phyloP scores from a whole-genome alignment of 2,888 invertebrate genomes.

The Siphonodentalium dalli region DNA sequence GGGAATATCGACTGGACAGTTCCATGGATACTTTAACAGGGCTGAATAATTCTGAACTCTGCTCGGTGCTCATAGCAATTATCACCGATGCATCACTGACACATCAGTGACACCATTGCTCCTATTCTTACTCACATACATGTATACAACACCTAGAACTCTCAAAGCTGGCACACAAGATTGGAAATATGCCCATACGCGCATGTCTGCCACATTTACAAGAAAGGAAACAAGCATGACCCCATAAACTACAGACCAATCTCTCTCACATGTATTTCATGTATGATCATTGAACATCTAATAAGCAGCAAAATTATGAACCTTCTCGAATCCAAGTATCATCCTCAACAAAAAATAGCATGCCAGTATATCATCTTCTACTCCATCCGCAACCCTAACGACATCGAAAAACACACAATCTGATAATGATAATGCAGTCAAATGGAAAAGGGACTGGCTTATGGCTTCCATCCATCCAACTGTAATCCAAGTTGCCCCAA shows the following conservation, averaged over 20 bases:
- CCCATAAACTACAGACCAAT: background rate
- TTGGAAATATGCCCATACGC: slow-evolving; percentile 1
- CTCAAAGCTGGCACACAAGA: background rate
- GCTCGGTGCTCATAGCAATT: background rate
- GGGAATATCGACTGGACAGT: slow-evolving; percentile 4
- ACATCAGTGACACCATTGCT: background rate
- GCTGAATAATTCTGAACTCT: background rate
- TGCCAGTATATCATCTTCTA: no score
- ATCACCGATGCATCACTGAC: background rate
- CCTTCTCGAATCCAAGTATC: slow-evolving; percentile 1
- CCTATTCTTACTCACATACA: background rate
- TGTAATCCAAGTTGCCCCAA: no score
- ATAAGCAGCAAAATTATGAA: slow-evolving; percentile 5
- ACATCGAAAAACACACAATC: no score
- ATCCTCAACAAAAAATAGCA: no score
- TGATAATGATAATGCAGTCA: no score
- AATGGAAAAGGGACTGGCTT: no score
- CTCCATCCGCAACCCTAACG: no score
- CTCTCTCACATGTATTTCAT: background rate
- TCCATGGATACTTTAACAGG: background rate
- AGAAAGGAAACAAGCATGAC: no score
- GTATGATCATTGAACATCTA: background rate
- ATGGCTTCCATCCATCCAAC: no score
- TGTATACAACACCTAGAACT: background rate
- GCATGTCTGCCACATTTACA: no score